Percentiles rank a stretch among this genome's conserved stretches.
Conservation (phyloP, 2,113 vertebrate species). For the Psittacara wagleri region DNA sequence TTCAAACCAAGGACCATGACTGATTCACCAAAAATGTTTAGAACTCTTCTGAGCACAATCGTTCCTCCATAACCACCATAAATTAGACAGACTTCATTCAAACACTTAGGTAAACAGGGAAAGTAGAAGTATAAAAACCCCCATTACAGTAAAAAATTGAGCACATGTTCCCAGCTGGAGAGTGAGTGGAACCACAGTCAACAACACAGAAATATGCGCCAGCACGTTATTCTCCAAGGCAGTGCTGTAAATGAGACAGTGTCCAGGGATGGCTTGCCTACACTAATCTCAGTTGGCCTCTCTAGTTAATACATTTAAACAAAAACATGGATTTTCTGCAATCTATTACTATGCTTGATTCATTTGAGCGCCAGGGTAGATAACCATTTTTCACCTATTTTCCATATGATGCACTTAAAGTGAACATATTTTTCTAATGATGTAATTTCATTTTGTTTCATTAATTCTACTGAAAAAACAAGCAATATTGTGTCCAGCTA, state of each 20-base stretch:
- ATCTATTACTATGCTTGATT: constrained; percentile 41
- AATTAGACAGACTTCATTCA: constrained; percentile 18
- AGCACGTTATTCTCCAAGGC: constrained; percentile 57
- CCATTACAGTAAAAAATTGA: constrained; percentile 39
- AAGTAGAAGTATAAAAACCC: constrained; percentile 29
- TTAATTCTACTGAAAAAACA: constrained; percentile 42
- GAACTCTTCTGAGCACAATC: constrained; percentile 16
- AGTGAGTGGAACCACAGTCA: constrained; percentile 61
- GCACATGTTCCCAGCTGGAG: constrained; percentile 34
- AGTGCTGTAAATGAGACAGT: constrained; percentile 54
- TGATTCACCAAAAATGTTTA: constrained; percentile 4
- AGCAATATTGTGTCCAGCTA: background rate
- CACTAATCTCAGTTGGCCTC: constrained; percentile 54
- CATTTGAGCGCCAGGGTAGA: background rate
- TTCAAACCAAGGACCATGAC: background rate
- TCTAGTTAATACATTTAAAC: constrained; percentile 53
- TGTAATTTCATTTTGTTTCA: constrained; percentile 38
- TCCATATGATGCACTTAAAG: constrained; percentile 8
- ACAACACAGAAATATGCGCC: constrained; percentile 62
- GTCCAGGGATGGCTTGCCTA: constrained; percentile 32
- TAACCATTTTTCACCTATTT: constrained; percentile 31
- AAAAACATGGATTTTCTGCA: constrained; percentile 39
- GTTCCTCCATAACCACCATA: background rate
- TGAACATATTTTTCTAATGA: constrained; percentile 6
- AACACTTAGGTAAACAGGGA: constrained; percentile 60